A percentile compares a stretch with the other conserved stretches of the same genome.
Evolutionary conservation across 2,888 invertebrate genomes (phyloP).

Genomic region (Salticus scenicus): DNA sequence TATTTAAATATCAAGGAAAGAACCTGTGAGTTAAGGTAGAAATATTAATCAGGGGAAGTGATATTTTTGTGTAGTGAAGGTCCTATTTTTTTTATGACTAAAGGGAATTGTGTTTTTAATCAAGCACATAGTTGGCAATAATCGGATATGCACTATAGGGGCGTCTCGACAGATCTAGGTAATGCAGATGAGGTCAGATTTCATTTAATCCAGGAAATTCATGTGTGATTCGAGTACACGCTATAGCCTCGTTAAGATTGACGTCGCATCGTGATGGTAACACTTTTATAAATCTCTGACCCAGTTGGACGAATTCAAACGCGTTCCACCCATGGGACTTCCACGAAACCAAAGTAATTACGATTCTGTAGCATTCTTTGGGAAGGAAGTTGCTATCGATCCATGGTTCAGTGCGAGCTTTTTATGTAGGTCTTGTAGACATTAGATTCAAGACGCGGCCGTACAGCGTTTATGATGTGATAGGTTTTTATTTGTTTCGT

Average conservation of each 20-base stretch:
- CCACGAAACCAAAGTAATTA: constrained; percentile 46
- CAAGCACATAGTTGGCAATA: not conserved
- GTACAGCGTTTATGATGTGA: constrained; percentile 16
- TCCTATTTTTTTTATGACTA: not conserved
- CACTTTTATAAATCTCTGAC: constrained; percentile 45
- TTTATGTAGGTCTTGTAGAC: constrained; percentile 40
- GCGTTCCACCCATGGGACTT: constrained; percentile 35
- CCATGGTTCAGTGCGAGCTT: constrained; percentile 21
- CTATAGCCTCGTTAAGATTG: constrained; percentile 49
- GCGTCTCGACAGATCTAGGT: constrained; percentile 33
- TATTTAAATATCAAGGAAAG: not conserved
- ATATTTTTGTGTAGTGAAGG: not conserved
- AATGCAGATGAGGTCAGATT: constrained; percentile 36
- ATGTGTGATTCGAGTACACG: constrained; percentile 29
- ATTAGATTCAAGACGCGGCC: not conserved
- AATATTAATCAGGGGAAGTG: constrained; percentile 1
- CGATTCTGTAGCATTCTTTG: constrained; percentile 19
- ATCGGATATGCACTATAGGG: not conserved
- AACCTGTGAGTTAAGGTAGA: not conserved
- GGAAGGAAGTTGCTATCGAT: constrained; percentile 50
- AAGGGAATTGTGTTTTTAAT: constrained; percentile 7
- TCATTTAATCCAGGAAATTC: constrained; percentile 31
- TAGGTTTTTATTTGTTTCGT: not conserved
- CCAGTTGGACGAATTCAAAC: constrained; percentile 39
- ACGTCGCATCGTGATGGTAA: constrained; percentile 9